A percentile compares a stretch with the other conserved stretches of the same genome.
These are phyloP conservation scores for Subacronicta megacephala DNA, from an alignment of 2,888 invertebrate species.

Conservation along the genomic window DNA sequence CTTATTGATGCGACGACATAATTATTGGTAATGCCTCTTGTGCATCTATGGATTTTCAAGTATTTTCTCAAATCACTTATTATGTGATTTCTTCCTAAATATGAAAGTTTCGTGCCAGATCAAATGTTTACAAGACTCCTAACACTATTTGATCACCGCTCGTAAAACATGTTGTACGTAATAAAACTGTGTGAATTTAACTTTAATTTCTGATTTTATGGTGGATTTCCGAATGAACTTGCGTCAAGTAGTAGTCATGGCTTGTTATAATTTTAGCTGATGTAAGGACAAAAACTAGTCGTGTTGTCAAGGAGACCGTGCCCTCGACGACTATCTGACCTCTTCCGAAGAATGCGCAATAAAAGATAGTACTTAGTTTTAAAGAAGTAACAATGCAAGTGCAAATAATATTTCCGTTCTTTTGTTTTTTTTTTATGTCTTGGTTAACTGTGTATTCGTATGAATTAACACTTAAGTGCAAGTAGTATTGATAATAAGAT, in stretches of 20 bases:
- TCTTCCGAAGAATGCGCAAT: conserved; percentile 25
- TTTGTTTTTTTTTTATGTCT: conserved; percentile 11
- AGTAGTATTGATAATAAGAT: conserved; percentile 5
- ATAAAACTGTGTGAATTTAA: conserved; percentile 57
- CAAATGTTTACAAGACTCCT: conserved; percentile 36
- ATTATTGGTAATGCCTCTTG: background rate
- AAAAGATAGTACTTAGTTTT: conserved; percentile 39
- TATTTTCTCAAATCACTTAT: conserved; percentile 8
- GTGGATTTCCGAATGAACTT: conserved; percentile 70
- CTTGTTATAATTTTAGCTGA: conserved; percentile 51
- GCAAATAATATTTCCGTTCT: conserved; percentile 6
- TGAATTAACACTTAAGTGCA: background rate
- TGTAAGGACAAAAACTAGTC: conserved; percentile 56
- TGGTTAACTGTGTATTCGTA: conserved; percentile 5
- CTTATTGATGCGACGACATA: conserved; percentile 5
- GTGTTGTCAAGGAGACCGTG: conserved; percentile 39
- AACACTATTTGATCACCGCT: conserved; percentile 41
- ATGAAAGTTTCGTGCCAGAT: conserved; percentile 32
- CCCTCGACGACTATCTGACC: conserved; percentile 55
- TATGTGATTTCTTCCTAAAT: conserved; percentile 20
- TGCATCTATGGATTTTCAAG: conserved; percentile 3
- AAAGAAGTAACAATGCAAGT: background rate
- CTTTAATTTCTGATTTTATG: conserved; percentile 68
- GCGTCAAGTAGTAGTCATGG: conserved; percentile 59
- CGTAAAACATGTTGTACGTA: conserved; percentile 54